Evolutionary conservation across 2,113 vertebrate genomes (phyloP).

Genomic region (Xiphorhynchus elegans): DNA sequence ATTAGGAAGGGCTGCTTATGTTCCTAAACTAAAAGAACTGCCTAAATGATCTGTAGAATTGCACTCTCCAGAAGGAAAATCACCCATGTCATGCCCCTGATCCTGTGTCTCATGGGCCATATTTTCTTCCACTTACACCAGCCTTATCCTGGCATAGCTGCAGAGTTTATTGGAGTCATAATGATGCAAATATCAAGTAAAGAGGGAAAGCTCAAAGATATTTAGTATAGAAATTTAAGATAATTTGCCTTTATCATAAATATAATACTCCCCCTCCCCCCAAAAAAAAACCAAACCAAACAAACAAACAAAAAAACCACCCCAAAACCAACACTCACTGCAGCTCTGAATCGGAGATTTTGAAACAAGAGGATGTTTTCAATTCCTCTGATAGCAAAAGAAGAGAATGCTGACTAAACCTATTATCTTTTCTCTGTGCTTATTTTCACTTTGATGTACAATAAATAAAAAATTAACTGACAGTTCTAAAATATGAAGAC

Average conservation of each 20-base stretch:
- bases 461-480: slow-evolving; percentile 72
- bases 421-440: slow-evolving; percentile 28
- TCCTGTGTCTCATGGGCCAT: neutral
- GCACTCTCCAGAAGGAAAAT: neutral
- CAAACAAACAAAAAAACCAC: too few species aligned
- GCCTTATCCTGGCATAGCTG: neutral
- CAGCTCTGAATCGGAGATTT: neutral
- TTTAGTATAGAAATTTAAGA: neutral
- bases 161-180: neutral
- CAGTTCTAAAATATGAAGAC: slow-evolving; percentile 65
- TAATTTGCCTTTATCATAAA: neutral
- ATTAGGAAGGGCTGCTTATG: neutral
- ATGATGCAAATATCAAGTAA: neutral
- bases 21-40: neutral
- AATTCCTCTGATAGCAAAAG: neutral
- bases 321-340: neutral
- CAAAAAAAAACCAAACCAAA: too few species aligned
- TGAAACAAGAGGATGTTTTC: slow-evolving; percentile 33
- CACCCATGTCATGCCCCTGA: neutral
- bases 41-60: neutral
- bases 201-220: neutral
- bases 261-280: too few species aligned
- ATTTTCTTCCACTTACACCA: neutral
- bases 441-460: slow-evolving; percentile 70
- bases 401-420: slow-evolving; percentile 41